Percentiles rank a stretch among this genome's conserved stretches.
phyloP scores from a whole-genome alignment of 2,113 vertebrate species.

The Alexandromys fortis region DNA sequence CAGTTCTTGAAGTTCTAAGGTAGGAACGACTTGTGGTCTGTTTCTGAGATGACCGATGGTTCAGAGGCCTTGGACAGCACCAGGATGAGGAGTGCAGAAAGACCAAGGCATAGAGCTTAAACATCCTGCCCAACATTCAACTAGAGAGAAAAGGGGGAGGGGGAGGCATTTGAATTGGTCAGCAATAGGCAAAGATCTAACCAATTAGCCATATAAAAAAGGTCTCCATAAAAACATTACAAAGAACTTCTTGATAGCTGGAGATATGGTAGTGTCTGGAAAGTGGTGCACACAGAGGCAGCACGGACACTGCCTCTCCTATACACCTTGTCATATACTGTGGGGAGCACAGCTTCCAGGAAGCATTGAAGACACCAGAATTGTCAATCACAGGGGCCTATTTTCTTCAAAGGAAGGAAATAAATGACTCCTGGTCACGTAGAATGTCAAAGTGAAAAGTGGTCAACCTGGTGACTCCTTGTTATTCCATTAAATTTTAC shows the following conservation, averaged over 20 bases:
- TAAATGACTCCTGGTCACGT: not conserved
- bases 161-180: not conserved
- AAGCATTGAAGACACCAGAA: not conserved
- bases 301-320: not conserved
- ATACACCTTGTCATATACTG: not conserved
- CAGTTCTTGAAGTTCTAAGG: not conserved
- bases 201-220: not conserved
- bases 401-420: not conserved
- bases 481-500: not conserved
- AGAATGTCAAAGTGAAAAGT: not conserved
- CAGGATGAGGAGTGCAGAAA: not conserved
- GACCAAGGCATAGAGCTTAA: not conserved
- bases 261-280: not conserved
- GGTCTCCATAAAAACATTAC: not conserved
- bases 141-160: not conserved
- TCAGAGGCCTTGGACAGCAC: not conserved
- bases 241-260: not conserved
- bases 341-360: not conserved
- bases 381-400: not conserved
- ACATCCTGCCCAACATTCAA: not conserved
- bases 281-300: not conserved
- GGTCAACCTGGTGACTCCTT: not conserved
- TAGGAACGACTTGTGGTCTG: not conserved
- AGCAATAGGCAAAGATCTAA: not conserved
- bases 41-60: not conserved